phyloP scores from a whole-genome alignment of 2,113 vertebrate species.

The Crotalus viridis region DNA sequence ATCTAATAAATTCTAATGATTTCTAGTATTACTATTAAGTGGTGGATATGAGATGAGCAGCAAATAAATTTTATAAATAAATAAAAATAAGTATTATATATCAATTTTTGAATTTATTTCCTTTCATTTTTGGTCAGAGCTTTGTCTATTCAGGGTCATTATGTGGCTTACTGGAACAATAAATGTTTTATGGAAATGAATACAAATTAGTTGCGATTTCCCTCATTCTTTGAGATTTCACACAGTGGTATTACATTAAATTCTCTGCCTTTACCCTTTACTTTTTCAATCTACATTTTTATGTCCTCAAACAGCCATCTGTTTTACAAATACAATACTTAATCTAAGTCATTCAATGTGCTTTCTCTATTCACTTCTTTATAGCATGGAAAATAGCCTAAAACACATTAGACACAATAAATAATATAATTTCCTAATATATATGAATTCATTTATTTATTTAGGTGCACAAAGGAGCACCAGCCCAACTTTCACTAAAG shows the following conservation, averaged over 20 bases:
- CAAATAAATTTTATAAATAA: too few species aligned
- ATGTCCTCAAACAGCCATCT: not conserved
- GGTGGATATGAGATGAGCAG: not conserved
- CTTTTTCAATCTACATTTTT: not conserved
- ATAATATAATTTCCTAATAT: slow-evolving; percentile 37
- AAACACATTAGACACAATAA: slow-evolving; percentile 14
- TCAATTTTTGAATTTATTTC: not conserved
- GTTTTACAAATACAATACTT: not conserved
- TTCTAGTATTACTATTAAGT: not conserved
- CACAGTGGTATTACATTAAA: not conserved
- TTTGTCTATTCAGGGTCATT: not conserved
- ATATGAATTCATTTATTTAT: slow-evolving; percentile 16
- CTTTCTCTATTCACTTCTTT: not conserved
- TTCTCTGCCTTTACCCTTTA: too few species aligned
- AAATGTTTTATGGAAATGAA: not conserved
- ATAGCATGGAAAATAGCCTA: not conserved
- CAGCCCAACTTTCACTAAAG: slow-evolving; percentile 34
- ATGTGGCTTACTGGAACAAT: not conserved
- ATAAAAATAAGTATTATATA: not conserved
- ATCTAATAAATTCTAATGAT: not conserved
- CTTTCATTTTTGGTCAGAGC: not conserved
- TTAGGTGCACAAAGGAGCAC: slow-evolving; percentile 8
- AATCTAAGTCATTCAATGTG: not conserved
- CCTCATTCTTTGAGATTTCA: not conserved
- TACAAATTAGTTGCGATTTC: not conserved